phyloP scores from a whole-genome alignment of 2,888 invertebrate genomes.

The Mellilla xanthometata region DNA sequence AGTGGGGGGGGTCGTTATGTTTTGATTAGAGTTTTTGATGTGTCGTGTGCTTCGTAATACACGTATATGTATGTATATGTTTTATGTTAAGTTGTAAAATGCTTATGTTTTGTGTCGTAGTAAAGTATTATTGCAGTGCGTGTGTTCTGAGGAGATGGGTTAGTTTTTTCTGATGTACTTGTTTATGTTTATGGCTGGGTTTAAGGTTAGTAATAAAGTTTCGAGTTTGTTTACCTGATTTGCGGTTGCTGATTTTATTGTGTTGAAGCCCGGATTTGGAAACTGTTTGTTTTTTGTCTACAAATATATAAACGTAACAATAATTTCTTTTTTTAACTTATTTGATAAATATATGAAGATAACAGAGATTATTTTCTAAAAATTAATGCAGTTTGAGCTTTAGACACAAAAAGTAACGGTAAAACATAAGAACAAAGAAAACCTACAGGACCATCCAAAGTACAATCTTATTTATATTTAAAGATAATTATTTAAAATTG shows the following conservation, averaged over 20 bases:
- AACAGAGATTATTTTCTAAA: too few species aligned
- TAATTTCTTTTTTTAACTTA: too few species aligned
- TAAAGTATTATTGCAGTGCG: constrained; percentile 28
- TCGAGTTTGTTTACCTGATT: constrained; percentile 11
- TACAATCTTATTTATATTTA: too few species aligned
- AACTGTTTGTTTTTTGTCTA: neutral
- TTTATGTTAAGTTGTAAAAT: constrained; percentile 37
- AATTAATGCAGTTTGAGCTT: too few species aligned
- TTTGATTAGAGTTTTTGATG: constrained; percentile 76
- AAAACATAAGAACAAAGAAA: too few species aligned
- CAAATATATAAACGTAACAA: too few species aligned
- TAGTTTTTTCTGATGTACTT: constrained; percentile 11
- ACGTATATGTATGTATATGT: constrained; percentile 34
- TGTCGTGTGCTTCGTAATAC: constrained; percentile 38
- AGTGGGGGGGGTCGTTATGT: constrained; percentile 48
- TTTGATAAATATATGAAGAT: too few species aligned
- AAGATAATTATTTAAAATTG: too few species aligned
- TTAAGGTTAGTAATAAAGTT: constrained; percentile 10
- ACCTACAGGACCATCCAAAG: too few species aligned
- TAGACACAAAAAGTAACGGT: too few species aligned
- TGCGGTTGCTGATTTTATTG: constrained; percentile 1
- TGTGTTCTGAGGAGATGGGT: constrained; percentile 12
- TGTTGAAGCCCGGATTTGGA: neutral
- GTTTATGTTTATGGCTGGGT: constrained; percentile 11
- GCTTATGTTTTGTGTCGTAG: constrained; percentile 32